Percentiles rank a stretch among this genome's conserved stretches.
Evolutionary conservation across 1,140 invertebrate species (phyloP).

Genomic region (Mactra quadrangularis): DNA sequence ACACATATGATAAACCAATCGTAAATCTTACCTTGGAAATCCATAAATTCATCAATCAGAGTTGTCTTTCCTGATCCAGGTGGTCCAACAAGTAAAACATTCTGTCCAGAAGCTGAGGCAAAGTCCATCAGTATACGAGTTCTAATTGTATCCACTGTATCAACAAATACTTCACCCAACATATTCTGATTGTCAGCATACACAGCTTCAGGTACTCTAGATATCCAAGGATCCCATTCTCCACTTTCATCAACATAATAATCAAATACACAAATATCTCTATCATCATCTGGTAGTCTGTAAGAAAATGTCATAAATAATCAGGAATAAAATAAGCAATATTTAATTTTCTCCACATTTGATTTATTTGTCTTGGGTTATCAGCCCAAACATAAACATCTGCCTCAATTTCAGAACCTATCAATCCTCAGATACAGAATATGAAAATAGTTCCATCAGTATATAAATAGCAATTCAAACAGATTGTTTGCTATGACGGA

Average conservation of each 20-base stretch:
- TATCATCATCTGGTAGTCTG: constrained; percentile 84
- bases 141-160: constrained; percentile 82
- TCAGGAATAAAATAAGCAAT: too few relatives aligned
- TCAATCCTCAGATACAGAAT: too few relatives aligned
- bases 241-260: constrained; percentile 84
- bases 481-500: too few relatives aligned
- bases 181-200: constrained; percentile 81
- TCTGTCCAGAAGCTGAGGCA: constrained; percentile 80
- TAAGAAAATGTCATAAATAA: not conserved
- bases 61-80: constrained; percentile 84
- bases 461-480: too few relatives aligned
- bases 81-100: constrained; percentile 83
- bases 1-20: too few relatives aligned
- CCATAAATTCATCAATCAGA: constrained; percentile 81
- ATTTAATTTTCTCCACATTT: too few relatives aligned
- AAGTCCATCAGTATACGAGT: constrained; percentile 82
- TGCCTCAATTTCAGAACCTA: too few relatives aligned
- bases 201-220: constrained; percentile 80
- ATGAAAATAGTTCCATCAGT: too few relatives aligned
- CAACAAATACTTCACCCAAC: constrained; percentile 82
- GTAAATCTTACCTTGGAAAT: constrained; percentile 78
- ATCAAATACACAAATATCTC: constrained; percentile 83
- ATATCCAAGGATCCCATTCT: constrained; percentile 84
- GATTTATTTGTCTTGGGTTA: too few relatives aligned
- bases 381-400: too few relatives aligned